phyloP scores from a whole-genome alignment of 2,888 invertebrate genomes.

The Cremastinae sp. region DNA sequence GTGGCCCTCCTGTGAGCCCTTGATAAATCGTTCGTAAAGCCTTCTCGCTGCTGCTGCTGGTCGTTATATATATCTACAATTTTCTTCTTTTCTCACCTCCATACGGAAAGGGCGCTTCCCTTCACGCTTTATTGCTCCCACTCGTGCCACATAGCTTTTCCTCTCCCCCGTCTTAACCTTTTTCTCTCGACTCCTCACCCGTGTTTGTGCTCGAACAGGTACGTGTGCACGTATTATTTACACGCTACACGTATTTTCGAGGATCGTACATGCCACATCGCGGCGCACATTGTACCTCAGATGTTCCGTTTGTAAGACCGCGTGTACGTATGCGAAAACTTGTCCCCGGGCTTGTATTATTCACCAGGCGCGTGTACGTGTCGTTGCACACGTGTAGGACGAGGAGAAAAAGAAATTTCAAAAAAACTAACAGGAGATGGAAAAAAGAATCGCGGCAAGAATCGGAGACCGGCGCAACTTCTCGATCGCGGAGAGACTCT shows the following conservation, averaged over 20 bases:
- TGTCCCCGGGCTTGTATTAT: too few species aligned
- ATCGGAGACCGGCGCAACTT: constrained; percentile 44
- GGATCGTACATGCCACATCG: constrained; percentile 22
- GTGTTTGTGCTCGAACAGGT: constrained; percentile 18
- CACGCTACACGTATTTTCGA: neutral
- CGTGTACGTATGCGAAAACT: neutral
- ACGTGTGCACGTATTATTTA: constrained; percentile 6
- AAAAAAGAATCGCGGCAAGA: constrained; percentile 17
- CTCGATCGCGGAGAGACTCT: constrained; percentile 29
- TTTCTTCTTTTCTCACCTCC: constrained; percentile 55
- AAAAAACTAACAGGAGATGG: too few species aligned
- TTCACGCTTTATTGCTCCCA: constrained; percentile 59
- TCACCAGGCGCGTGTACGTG: neutral
- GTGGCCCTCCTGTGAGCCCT: constrained; percentile 58
- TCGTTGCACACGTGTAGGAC: constrained; percentile 1
- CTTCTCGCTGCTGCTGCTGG: neutral
- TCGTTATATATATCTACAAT: constrained; percentile 51
- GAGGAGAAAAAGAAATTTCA: constrained; percentile 22
- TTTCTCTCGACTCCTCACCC: constrained; percentile 22
- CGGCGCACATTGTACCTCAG: constrained; percentile 1
- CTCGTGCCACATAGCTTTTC: constrained; percentile 52
- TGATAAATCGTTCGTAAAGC: constrained; percentile 60
- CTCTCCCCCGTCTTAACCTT: constrained; percentile 5
- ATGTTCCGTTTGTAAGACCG: constrained; percentile 18
- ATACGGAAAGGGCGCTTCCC: constrained; percentile 48